These are phyloP conservation scores for Monochamus alternatus DNA, from an alignment of 2,888 invertebrate genomes.

Conservation along the genomic window DNA sequence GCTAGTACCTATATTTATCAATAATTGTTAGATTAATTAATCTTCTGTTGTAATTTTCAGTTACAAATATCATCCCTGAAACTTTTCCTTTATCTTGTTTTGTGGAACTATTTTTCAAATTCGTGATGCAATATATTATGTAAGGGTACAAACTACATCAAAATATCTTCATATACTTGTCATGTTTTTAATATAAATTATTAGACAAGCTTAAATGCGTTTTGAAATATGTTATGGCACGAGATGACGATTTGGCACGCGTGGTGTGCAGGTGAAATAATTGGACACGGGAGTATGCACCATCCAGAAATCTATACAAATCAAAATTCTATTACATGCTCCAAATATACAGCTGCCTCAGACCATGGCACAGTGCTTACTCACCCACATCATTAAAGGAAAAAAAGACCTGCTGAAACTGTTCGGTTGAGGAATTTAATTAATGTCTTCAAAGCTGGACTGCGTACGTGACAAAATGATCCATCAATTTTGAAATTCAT, in stretches of 20 bases:
- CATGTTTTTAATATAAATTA: neutral
- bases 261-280: conserved; percentile 12
- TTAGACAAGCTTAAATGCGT: neutral
- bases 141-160: neutral
- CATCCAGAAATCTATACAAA: conserved; percentile 1
- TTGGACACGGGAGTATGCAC: conserved; percentile 19
- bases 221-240: neutral
- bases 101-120: no score
- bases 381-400: conserved; percentile 14
- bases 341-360: conserved; percentile 13
- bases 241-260: neutral
- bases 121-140: no score
- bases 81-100: no score
- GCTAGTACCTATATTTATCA: no score
- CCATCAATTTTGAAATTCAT: no score
- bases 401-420: neutral
- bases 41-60: no score
- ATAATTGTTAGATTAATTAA: no score
- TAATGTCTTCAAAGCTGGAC: neutral
- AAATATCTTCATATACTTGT: conserved; percentile 1
- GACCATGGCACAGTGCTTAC: conserved; percentile 1
- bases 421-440: neutral
- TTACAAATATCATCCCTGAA: no score
- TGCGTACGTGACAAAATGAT: neutral
- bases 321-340: conserved; percentile 23